phyloP scores from a whole-genome alignment of 2,797 vertebrate species.

The Smutsia temminckii region DNA sequence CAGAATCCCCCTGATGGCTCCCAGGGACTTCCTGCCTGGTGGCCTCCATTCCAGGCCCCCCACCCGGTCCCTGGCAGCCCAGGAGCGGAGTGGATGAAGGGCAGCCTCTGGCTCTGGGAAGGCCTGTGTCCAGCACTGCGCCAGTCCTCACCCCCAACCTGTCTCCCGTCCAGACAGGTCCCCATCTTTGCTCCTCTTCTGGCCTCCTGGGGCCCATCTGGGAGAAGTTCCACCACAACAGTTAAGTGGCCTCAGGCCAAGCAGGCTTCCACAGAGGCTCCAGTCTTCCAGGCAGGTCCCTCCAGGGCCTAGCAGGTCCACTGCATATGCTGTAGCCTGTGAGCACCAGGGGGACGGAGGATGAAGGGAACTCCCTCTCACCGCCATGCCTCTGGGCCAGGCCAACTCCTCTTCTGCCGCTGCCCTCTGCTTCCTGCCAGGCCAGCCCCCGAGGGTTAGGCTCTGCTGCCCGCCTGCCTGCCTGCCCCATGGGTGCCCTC shows the following conservation, averaged over 20 bases:
- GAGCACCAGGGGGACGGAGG: background rate
- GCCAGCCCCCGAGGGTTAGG: too few species aligned
- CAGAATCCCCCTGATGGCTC: background rate
- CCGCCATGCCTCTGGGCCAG: background rate
- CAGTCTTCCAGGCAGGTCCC: background rate
- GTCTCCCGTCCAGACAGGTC: background rate
- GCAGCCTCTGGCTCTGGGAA: background rate
- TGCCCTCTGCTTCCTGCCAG: background rate
- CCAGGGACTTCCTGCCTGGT: background rate
- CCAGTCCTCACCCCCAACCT: background rate
- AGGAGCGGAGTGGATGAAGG: background rate
- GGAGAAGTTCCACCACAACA: background rate
- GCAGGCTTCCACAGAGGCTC: constrained; percentile 38
- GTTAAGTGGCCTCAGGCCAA: constrained; percentile 16
- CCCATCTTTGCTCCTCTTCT: background rate
- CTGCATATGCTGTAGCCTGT: constrained; percentile 53
- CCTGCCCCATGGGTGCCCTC: background rate
- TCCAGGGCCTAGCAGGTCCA: background rate
- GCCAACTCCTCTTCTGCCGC: background rate
- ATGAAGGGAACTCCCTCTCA: rapidly evolving
- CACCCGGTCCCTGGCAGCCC: background rate
- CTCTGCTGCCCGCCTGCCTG: background rate
- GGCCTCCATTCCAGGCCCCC: background rate
- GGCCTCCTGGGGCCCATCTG: background rate
- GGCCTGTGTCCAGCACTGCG: background rate